Evolutionary conservation across 2,797 vertebrate species (phyloP), one percentile per base, ranked within the genome.

Genomic region (Pteronotus mesoamericanus): DNA sequence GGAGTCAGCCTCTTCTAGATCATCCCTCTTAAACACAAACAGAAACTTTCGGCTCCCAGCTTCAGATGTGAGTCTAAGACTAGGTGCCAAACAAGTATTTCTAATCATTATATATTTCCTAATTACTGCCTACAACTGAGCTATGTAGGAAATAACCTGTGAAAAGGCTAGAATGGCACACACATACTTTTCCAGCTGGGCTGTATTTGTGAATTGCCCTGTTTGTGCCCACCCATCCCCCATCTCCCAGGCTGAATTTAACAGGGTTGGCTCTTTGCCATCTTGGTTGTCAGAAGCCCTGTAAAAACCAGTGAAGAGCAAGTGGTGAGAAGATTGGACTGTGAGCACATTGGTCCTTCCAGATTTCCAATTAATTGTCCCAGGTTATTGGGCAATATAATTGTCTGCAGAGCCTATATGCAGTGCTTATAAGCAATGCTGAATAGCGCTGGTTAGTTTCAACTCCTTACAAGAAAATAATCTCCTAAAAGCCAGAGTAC

Each of bases 291-390:
- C 68, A 77, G 90, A 80, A 46, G 39, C n/a, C 24, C 89, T 55
- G 7, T 87, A 37, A 89, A 95, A 91, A 42, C 48, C 88, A 71
- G 68, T 15, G 29, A 37, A 57, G 74, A 29, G 9, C 2, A 0
- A 53, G 84, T 3, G 42, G 66, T 55, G 59, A 64, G 75, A 86
- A 93, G 86, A 83, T 37, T 53, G 90, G 55, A 71, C 66, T 42
- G 7, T 39, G 64, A 91, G 21, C 78, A 79, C 42, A 59, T 37
- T 19, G 32, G 42, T 77, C 71, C 22, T 74, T 96, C 75, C 42
- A 85, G 88, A 77, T 46, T 89, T 74, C 59, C 48, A 94, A 86
- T 89, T 34, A 94, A 86, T 89, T 46, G 16, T 85, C 89, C 48
- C 69, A 86, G 64, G 18, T 84, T 95, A 91, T 9, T 80, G 75